These are phyloP conservation scores for Caradrina kadenii DNA, from an alignment of 2,888 invertebrate species.

Conservation along the genomic window DNA sequence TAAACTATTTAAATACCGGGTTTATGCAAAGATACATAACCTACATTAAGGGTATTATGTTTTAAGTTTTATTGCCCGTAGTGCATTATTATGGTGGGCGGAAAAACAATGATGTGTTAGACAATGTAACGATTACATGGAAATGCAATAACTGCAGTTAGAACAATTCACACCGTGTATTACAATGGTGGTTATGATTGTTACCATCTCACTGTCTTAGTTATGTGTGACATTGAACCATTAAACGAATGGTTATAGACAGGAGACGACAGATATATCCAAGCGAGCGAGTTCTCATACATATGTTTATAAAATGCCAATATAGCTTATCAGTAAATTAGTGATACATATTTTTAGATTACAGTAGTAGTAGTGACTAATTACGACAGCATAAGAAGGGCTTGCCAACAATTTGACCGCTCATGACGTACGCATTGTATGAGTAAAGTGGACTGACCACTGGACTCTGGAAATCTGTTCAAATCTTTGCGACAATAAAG, in stretches of 20 bases:
- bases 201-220: neutral
- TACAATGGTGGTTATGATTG: constrained; percentile 3
- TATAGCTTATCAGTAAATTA: constrained; percentile 27
- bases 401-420: constrained; percentile 49
- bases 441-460: constrained; percentile 8
- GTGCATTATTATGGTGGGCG: constrained; percentile 26
- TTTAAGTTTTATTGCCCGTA: constrained; percentile 14
- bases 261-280: neutral
- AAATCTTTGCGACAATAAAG: neutral
- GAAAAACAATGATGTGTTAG: constrained; percentile 32
- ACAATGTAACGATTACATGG: constrained; percentile 16
- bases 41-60: neutral
- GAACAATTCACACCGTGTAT: constrained; percentile 30
- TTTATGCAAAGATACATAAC: constrained; percentile 4
- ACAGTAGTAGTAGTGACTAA: constrained; percentile 49
- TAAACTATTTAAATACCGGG: constrained; percentile 24
- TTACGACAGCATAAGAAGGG: constrained; percentile 46
- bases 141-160: constrained; percentile 8
- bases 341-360: constrained; percentile 32
- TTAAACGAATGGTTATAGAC: neutral
- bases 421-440: constrained; percentile 24
- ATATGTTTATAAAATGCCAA: neutral
- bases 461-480: neutral
- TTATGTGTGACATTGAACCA: neutral
- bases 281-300: neutral